Evolutionary conservation across 2,888 invertebrate genomes (phyloP).

Genomic region (Teinopalpus imperialis): DNA sequence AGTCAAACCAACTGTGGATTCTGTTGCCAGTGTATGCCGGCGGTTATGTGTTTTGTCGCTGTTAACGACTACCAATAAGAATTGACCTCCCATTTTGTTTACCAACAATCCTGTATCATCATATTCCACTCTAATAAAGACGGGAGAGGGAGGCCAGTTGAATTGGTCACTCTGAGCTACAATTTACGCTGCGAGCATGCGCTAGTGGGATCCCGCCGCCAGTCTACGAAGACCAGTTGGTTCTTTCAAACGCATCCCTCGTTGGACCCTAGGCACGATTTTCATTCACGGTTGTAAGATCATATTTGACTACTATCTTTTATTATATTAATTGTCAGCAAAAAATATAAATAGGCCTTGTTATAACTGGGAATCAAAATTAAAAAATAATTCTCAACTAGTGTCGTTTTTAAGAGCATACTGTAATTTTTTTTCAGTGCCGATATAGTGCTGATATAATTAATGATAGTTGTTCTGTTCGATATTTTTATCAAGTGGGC

Average conservation of each 20-base stretch:
- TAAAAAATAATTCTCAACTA: conserved; percentile 28
- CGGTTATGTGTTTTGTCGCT: conserved; percentile 41
- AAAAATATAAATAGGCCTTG: too few species aligned
- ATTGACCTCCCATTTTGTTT: conserved; percentile 34
- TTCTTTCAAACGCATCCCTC: conserved; percentile 44
- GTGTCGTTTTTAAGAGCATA: conserved; percentile 31
- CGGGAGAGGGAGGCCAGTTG: conserved; percentile 41
- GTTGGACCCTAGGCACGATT: conserved; percentile 14
- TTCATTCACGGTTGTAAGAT: conserved; percentile 1
- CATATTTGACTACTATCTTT: conserved; percentile 16
- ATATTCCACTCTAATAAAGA: conserved; percentile 19
- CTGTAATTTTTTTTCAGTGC: conserved; percentile 4
- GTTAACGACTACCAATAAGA: conserved; percentile 36
- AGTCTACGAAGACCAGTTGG: conserved; percentile 51
- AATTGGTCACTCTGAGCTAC: conserved; percentile 43
- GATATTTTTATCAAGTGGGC: too few species aligned
- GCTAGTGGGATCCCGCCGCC: conserved; percentile 44
- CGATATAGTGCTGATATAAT: too few species aligned
- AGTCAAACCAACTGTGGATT: conserved; percentile 72
- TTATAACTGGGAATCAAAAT: too few species aligned
- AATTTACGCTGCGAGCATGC: conserved; percentile 59
- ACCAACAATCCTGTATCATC: conserved; percentile 26
- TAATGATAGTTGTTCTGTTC: too few species aligned
- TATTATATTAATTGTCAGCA: too few species aligned
- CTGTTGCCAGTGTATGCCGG: conserved; percentile 36